A percentile compares a stretch with the other conserved stretches of the same genome.
Evolutionary conservation across 1,140 invertebrate species (phyloP).

Genomic region (Drosophila pseudoananassae): DNA sequence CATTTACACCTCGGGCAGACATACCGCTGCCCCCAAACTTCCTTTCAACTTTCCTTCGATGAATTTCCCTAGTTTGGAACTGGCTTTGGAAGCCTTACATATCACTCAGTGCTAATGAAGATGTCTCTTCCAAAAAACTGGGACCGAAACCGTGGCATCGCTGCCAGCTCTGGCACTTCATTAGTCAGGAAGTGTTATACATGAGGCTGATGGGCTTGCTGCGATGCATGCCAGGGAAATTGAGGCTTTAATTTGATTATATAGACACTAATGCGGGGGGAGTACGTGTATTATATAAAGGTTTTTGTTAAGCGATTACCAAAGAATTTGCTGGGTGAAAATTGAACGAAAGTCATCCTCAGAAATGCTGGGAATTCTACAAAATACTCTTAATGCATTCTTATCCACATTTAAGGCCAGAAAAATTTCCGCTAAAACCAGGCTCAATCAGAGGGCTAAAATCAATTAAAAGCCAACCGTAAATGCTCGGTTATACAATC

Average conservation of each 20-base stretch:
- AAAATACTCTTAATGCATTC: background rate
- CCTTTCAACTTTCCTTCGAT: slow-evolving; percentile 26
- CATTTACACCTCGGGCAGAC: slow-evolving; percentile 39
- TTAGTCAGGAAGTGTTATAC: slow-evolving; percentile 79
- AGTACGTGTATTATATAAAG: slow-evolving; percentile 21
- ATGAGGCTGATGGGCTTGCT: slow-evolving; percentile 23
- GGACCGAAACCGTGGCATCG: slow-evolving; percentile 36
- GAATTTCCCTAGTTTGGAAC: slow-evolving; percentile 1
- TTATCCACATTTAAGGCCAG: background rate
- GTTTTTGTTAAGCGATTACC: slow-evolving; percentile 1
- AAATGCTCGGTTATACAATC: slow-evolving; percentile 49
- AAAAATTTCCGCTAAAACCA: slow-evolving; percentile 30
- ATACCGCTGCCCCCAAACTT: slow-evolving; percentile 13
- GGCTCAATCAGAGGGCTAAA: slow-evolving; percentile 33
- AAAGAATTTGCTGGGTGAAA: slow-evolving; percentile 1
- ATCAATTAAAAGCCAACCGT: slow-evolving; percentile 42
- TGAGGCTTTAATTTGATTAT: slow-evolving; percentile 49
- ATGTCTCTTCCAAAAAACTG: slow-evolving; percentile 46
- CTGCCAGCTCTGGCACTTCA: slow-evolving; percentile 54
- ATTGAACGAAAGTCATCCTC: slow-evolving; percentile 2
- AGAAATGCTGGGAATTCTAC: too few species aligned
- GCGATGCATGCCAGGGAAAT: slow-evolving; percentile 38
- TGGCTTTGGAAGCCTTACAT: slow-evolving; percentile 49
- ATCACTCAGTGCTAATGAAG: slow-evolving; percentile 72
- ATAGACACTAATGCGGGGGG: slow-evolving; percentile 24